Percentiles rank a stretch among this genome's conserved stretches.
phyloP scores from a whole-genome alignment of 2,113 vertebrate species.

The Pipra filicauda region DNA sequence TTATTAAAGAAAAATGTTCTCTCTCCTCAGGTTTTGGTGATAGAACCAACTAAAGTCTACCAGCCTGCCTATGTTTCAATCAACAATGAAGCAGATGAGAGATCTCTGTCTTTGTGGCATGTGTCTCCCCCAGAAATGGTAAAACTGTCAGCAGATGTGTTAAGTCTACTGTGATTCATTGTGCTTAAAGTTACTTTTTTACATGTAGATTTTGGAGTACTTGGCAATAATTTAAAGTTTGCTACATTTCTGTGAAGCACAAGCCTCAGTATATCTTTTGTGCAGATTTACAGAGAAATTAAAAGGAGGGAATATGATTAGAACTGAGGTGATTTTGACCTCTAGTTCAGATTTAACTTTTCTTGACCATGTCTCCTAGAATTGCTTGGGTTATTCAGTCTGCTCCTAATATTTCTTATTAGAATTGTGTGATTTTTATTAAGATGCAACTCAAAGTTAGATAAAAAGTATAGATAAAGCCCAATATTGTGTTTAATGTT shows the following conservation, averaged over 20 bases:
- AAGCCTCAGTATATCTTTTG: not conserved
- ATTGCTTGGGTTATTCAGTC: not conserved
- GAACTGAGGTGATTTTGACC: not conserved
- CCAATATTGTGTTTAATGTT: not conserved
- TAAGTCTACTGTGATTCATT: not conserved
- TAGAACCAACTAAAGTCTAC: slow-evolving; percentile 91
- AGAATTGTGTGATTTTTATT: not conserved
- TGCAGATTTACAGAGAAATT: not conserved
- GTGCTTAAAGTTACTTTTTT: not conserved
- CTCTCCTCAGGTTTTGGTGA: slow-evolving; percentile 86
- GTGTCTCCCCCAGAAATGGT: slow-evolving; percentile 90
- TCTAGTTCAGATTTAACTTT: not conserved
- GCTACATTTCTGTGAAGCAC: not conserved
- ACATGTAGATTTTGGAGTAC: not conserved
- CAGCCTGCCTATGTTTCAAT: slow-evolving; percentile 94
- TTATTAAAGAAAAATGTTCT: not conserved
- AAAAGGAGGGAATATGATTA: not conserved
- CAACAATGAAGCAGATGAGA: slow-evolving; percentile 92
- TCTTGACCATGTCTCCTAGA: not conserved
- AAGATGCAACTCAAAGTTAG: not conserved
- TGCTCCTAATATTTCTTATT: not conserved
- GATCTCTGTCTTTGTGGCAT: slow-evolving; percentile 90
- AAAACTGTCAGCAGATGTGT: slow-evolving; percentile 1
- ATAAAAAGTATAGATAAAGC: not conserved
- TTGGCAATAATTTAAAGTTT: not conserved